phyloP scores from a whole-genome alignment of 2,888 invertebrate species.

The Xylophagus ater region DNA sequence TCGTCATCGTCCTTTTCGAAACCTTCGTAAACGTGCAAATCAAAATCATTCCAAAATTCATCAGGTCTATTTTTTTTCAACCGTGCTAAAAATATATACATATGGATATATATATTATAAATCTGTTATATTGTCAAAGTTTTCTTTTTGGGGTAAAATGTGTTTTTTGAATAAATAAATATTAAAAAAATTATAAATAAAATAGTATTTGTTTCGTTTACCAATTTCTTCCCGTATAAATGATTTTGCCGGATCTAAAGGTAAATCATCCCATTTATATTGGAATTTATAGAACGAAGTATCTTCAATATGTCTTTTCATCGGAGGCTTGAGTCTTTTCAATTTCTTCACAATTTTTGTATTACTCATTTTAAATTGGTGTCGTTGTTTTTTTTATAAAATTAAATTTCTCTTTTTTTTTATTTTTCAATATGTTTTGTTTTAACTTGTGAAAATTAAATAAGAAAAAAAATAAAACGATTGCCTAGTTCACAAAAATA shows the following conservation, averaged over 20 bases:
- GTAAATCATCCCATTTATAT: conserved; percentile 34
- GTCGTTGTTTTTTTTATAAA: too few species aligned
- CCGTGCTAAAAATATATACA: conserved; percentile 1
- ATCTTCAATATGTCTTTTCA: conserved; percentile 23
- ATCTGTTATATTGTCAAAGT: too few species aligned
- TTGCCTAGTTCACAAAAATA: too few species aligned
- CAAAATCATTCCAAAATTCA: conserved; percentile 5
- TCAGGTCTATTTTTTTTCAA: conserved; percentile 4
- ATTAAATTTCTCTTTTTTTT: too few species aligned
- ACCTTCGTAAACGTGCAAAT: conserved; percentile 7
- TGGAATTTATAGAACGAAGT: conserved; percentile 33
- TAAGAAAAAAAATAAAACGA: too few species aligned
- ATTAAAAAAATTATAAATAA: conserved; percentile 29
- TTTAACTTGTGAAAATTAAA: too few species aligned
- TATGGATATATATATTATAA: too few species aligned
- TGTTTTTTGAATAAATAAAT: background rate
- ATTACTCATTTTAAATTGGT: background rate
- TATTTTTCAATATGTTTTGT: too few species aligned
- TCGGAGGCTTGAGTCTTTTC: conserved; percentile 3
- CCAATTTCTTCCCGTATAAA: conserved; percentile 19
- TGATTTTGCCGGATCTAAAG: conserved; percentile 30
- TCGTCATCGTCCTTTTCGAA: conserved; percentile 12
- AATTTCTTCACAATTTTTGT: conserved; percentile 10
- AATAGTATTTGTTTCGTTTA: conserved; percentile 7
- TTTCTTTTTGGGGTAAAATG: background rate